Base-by-base conservation (phyloP, 2,797 vertebrate genomes). In the Chaetodon trifasciatus region DNA sequence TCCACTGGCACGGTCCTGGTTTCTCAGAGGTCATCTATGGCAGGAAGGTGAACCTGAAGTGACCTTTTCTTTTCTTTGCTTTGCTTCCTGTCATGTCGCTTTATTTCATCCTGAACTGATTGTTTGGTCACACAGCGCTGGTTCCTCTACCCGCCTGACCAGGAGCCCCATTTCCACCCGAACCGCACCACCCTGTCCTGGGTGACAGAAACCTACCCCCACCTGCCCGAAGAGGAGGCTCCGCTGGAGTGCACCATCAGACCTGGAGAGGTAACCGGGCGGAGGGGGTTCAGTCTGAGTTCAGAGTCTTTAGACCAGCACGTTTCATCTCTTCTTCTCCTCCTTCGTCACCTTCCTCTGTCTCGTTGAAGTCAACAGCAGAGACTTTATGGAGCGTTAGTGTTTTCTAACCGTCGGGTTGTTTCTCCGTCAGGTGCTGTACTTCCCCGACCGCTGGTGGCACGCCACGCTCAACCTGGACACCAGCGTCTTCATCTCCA, bases 381-480 rank as follows among this genome's bases (percentile, higher is more conserved):
- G 28, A 32, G 28, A 32, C 28, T 32, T 32, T 0, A 32, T 32
- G 28, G 4, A 32, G 28, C 28, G 28, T 32, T 32, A 3, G 28
- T 32, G 28, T 32, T 32, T 32, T 32, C 28, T 32, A 32, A 32
- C 28, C 3, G 28, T 4, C 28, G 28, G 28, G 28, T 32, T 32
- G 28, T 69, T 66, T 42, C 19, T 49, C 19, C 39, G 0, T 7
- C 89, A 99, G 98, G 95, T 97, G 52, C 94, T 99, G 71, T 99
- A 96, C 53, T 99, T 99, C 84, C 98, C 98, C 0, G 97, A 97
- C 88, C 97, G 86, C 28, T 99, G 98, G 98, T 99, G 98, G 98
- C 97, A 99, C 0, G 98, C 97, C 2, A 98, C 98, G 0, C 95
- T 98, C 71, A 99, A 99, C 92, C 91, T 98, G 79, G 97, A 98